Base-by-base conservation (phyloP, 2,113 vertebrate species). In the Mustela lutreola region DNA sequence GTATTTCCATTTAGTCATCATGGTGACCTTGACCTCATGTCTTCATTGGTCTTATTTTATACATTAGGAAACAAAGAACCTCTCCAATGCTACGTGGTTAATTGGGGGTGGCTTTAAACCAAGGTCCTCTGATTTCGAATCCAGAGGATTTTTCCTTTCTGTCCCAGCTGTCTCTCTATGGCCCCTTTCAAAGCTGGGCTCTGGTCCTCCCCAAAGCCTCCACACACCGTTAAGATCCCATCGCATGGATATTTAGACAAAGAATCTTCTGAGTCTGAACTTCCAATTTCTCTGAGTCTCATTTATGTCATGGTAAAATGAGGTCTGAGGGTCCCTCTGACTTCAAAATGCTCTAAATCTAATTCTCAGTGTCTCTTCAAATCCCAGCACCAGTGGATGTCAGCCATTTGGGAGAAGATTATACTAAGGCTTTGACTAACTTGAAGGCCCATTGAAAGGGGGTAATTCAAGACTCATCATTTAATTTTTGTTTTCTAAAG, bases 401-500 rank as follows among this genome's bases (percentile, higher is more conserved):
- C 53, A 58, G 83, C 16, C 28, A 42, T 67, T 12, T 83, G 75
- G 75, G 79, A 95, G 48, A 92, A 56, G n/a, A 58, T 63, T 65
- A 70, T 53, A 62, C 50, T 28, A 56, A 82, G 95, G 28, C 75
- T 87, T 45, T 65, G 65, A 84, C 33, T 21, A 22, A 50, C 21
- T 60, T 36, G 24, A 93, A 42, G 33, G 39, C 7, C 11, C 42
- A 24, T 5, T 31, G 45, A 82, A 92, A 89, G 19, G 33, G 36
- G 11, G 50, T 45, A 71, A 71, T 21, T 78, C 19, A 39, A 1
- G 11, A 56, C 21, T 56, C 50, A 78, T 58, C 33, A 48, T 39
- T 73, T 81, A 45, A 82, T 75, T 62, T 94, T 92, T 65, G 19
- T 39, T 63, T 97, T 98, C 97, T 98, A 97, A 98, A 97, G 97